A percentile compares a stretch with the other conserved stretches of the same genome.
phyloP scores from a whole-genome alignment of 2,888 invertebrate genomes.

The Limnephilus lunatus region DNA sequence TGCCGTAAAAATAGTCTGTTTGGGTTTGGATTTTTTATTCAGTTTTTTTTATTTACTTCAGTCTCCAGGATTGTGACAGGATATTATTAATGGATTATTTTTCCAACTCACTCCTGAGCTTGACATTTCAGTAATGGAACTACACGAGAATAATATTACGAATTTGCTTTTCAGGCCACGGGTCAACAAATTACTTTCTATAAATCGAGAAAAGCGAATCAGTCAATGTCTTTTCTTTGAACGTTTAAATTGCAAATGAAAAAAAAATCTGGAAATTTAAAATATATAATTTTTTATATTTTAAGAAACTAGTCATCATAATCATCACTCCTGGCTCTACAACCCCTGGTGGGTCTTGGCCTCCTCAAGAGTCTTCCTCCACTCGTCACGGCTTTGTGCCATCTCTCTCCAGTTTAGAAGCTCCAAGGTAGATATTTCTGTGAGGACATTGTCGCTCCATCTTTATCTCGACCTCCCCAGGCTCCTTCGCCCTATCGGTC shows the following conservation, averaged over 20 bases:
- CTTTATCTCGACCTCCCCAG: no score
- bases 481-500: no score
- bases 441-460: no score
- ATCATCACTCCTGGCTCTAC: no score
- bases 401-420: no score
- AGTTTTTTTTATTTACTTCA: not conserved
- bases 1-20: not conserved
- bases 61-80: not conserved
- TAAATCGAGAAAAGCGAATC: not conserved
- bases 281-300: not conserved
- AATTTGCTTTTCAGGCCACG: not conserved
- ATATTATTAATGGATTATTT: not conserved
- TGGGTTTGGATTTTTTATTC: not conserved
- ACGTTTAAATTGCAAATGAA: not conserved
- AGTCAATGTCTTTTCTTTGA: not conserved
- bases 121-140: constrained; percentile 2
- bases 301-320: no score
- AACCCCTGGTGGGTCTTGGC: no score
- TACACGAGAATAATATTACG: not conserved
- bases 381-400: no score
- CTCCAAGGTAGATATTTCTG: no score
- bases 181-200: not conserved
- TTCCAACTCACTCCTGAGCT: not conserved
- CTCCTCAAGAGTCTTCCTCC: no score
- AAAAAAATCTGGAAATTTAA: not conserved